Conservation (phyloP, 2,113 vertebrate species). For the Tinamus guttatus region DNA sequence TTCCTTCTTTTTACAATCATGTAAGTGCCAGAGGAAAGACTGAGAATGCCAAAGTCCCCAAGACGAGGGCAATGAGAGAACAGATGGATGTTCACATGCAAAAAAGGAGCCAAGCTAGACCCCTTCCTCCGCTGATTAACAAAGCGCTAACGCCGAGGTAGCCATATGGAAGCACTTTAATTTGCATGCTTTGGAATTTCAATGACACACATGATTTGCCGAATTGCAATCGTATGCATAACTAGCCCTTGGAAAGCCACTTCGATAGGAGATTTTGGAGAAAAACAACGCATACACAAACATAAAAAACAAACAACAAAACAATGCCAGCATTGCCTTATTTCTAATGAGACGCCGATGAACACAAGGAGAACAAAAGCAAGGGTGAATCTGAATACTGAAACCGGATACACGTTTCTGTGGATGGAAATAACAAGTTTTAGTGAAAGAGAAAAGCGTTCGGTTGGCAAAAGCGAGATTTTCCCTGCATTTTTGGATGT, state of each 20-base stretch:
- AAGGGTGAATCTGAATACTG: not conserved
- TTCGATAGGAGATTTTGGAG: not conserved
- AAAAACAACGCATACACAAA: not conserved
- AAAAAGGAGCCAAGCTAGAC: not conserved
- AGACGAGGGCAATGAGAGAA: not conserved
- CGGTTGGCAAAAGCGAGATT: rapidly evolving
- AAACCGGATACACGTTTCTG: not conserved
- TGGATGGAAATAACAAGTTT: not conserved
- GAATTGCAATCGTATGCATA: not conserved
- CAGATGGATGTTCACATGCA: not conserved
- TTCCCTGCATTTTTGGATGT: not conserved
- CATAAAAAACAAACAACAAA: not conserved
- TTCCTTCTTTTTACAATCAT: not conserved
- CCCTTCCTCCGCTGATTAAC: not conserved
- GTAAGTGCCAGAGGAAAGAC: not conserved
- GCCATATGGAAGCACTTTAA: not conserved
- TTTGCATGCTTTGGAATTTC: not conserved
- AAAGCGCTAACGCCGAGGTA: not conserved
- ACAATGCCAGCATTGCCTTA: not conserved
- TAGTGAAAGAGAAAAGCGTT: not conserved
- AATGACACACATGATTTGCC: not conserved
- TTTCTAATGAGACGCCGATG: not conserved
- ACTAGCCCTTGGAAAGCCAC: not conserved
- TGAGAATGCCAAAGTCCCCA: not conserved
- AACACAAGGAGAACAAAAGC: not conserved